Evolutionary conservation across 2,797 vertebrate genomes (phyloP), one percentile per base, ranked within the genome.

Genomic region (Clamator glandarius): DNA sequence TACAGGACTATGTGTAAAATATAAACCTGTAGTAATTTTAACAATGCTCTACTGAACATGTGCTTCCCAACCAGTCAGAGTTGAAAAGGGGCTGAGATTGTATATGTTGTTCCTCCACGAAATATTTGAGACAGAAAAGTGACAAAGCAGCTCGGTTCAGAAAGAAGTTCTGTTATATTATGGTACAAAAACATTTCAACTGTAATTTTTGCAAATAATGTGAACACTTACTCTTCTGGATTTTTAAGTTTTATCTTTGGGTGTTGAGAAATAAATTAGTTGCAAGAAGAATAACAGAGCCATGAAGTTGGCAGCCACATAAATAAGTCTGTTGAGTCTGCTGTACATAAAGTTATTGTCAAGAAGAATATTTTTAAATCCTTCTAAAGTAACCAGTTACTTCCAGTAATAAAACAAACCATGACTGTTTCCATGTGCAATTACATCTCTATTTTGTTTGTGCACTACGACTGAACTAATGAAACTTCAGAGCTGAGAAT

Each of bases 201-300:
- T 48, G 28, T 16, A 51, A 23, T 59, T 94, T 93, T 39, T 62
- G 16, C 46, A 84, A 81, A 84, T 44, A 85, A 79, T 3, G 15
- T 14, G 68, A 81, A 79, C 29, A 23, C 7, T 84, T 66, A 15
- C 55, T 91, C 67, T 69, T 59, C 44, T 73, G 29, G 41, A 78
- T 70, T 86, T 91, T 90, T 66, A 77, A 94, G 69, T 2, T 80
- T 79, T 90, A 44, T 73, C 76, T 88, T 76, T 66, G 24, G 73
- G 75, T 46, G 36, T 39, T 86, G 57, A 94, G 36, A 92, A 95
- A 84, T 85, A 69, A 92, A 72, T 83, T 31, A 88, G 51, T 75
- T 78, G 52, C 42, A 84, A 64, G 58, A 89, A 82, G 29, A 72
- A 13, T 46, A 92, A 93, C 78, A 75, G 41, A 67, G 62, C 9